These are phyloP conservation scores for Crenichthys baileyi DNA, from an alignment of 2,797 vertebrate genomes.

Conservation along the genomic window DNA sequence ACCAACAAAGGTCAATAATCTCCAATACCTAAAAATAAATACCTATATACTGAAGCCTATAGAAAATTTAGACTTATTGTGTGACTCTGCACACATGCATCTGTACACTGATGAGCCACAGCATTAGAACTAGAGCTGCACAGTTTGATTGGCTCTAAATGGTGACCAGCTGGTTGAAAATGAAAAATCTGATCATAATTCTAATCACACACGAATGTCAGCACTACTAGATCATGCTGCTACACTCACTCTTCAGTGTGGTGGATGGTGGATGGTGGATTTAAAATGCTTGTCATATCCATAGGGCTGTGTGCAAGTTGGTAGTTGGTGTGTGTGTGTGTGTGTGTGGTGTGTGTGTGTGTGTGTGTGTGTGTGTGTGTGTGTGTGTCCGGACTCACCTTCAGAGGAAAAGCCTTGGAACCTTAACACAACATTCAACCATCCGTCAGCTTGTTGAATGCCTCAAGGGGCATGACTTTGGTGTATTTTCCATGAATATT, in stretches of 20 bases:
- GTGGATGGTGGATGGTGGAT: neutral
- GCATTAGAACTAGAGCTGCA: neutral
- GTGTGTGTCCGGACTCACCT: too few relatives aligned
- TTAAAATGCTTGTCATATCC: neutral
- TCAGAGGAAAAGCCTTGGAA: neutral
- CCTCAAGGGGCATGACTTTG: neutral
- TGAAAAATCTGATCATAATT: neutral
- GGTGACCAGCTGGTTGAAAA: neutral
- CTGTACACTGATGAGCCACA: too few relatives aligned
- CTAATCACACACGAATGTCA: too few relatives aligned
- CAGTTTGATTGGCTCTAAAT: neutral
- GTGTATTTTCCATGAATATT: neutral
- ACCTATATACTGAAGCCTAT: neutral
- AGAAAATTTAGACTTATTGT: neutral
- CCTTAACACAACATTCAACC: neutral
- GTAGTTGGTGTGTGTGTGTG: neutral
- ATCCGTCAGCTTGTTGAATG: neutral
- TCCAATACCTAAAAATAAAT: neutral
- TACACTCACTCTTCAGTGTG: neutral
- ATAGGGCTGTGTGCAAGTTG: neutral
- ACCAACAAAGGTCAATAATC: slow-evolving; percentile 22
- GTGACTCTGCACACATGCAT: neutral
- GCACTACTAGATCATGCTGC: neutral
- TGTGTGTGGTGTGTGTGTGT: neutral
- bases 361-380: too few relatives aligned